A percentile compares a stretch with the other conserved stretches of the same genome.
These are phyloP conservation scores for Coenonympha arcania DNA, from an alignment of 2,888 invertebrate genomes.

Conservation along the genomic window DNA sequence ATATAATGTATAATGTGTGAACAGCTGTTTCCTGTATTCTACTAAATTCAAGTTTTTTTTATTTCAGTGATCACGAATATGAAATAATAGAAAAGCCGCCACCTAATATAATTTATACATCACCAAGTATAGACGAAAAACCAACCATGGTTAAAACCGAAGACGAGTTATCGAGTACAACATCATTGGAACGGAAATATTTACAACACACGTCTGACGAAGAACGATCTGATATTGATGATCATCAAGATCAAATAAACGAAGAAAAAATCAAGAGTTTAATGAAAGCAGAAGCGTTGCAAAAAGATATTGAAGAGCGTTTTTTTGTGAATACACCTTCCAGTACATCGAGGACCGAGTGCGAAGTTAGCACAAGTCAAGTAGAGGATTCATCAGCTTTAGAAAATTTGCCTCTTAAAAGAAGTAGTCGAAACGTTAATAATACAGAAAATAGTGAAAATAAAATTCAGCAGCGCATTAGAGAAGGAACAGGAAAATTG, in stretches of 20 bases:
- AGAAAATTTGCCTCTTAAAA: constrained; percentile 76
- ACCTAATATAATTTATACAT: constrained; percentile 56
- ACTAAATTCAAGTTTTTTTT: constrained; percentile 4
- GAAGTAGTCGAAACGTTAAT: constrained; percentile 72
- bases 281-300: constrained; percentile 69
- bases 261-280: constrained; percentile 46
- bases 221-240: constrained; percentile 47
- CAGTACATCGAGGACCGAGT: constrained; percentile 76
- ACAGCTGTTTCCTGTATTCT: too few relatives aligned
- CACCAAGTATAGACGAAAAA: constrained; percentile 55
- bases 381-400: constrained; percentile 79
- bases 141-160: constrained; percentile 55
- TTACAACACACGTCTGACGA: constrained; percentile 70
- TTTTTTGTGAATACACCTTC: constrained; percentile 76
- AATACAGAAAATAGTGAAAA: constrained; percentile 65
- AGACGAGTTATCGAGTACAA: constrained; percentile 69
- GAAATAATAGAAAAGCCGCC: constrained; percentile 87
- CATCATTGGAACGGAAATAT: constrained; percentile 64
- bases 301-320: constrained; percentile 77
- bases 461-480: constrained; percentile 78
- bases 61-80: constrained; percentile 92
- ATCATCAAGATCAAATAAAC: constrained; percentile 49
- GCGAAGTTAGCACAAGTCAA: constrained; percentile 79
- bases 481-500: constrained; percentile 80
- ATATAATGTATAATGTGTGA: too few relatives aligned